phyloP scores from a whole-genome alignment of 2,888 invertebrate genomes.

The Griposia aprilina region DNA sequence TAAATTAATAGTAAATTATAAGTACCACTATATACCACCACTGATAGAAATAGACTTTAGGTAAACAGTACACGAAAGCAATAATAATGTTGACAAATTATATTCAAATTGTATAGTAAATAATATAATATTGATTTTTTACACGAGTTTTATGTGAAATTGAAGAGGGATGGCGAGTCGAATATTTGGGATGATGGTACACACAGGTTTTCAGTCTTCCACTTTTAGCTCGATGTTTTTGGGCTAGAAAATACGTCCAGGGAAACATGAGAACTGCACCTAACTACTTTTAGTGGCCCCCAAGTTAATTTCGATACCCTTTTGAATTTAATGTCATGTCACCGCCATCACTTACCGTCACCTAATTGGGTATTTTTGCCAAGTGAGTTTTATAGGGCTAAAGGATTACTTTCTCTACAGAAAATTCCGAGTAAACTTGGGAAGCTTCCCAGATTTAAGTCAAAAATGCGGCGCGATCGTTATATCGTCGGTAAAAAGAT shows the following conservation, averaged over 20 bases:
- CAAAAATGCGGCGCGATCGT: not conserved
- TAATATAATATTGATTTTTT: constrained; percentile 23
- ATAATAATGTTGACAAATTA: constrained; percentile 23
- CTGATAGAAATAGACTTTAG: constrained; percentile 8
- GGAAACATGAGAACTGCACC: not conserved
- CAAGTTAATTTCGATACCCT: not conserved
- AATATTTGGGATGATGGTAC: not conserved
- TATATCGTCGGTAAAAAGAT: not conserved
- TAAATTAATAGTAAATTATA: constrained; percentile 5
- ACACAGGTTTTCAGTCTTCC: not conserved
- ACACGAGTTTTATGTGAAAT: constrained; percentile 37
- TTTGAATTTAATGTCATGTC: not conserved
- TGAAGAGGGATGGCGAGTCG: not conserved
- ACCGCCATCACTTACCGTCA: not conserved
- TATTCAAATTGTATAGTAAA: constrained; percentile 29
- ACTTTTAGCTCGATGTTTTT: not conserved
- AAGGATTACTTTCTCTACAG: not conserved
- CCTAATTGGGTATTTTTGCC: not conserved
- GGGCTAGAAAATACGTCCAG: not conserved
- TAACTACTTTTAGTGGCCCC: not conserved
- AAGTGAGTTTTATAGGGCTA: not conserved
- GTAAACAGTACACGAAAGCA: constrained; percentile 16
- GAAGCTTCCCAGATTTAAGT: too few relatives aligned
- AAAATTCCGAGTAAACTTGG: not conserved
- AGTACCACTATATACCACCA: constrained; percentile 4